Evolutionary conservation across 2,797 vertebrate species (phyloP), one percentile per base, ranked within the genome.

Genomic region (Tympanoctomys barrerae): DNA sequence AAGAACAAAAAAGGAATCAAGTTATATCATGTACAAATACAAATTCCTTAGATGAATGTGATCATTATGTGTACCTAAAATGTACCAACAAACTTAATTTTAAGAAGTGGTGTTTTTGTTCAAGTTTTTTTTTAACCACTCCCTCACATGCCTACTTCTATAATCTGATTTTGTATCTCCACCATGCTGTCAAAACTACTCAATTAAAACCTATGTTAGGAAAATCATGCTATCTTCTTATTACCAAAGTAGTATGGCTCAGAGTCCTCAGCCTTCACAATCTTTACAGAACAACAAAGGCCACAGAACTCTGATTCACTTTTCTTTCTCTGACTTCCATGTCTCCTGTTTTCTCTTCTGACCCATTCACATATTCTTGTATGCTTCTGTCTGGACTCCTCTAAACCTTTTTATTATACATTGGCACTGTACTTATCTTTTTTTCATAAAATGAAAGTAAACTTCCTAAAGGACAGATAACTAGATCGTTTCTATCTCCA

Each of bases 351-450:
- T 59, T 80, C 61, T 39, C 49, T 90, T 24, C 49, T 79, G 59
- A 94, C 31, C 31, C 80, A 49, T 79, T 89, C 87, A 85, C 52
- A 54, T 70, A 78, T 71, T 87, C 22, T 28, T 84, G 7, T 71
- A 24, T 93, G 10, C 33, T 26, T 92, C 62, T 87, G 28, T 57
- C 36, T 88, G 24, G 39, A 24, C 5, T 88, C 64, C 54, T 95
- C 28, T 85, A 81, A 87, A 80, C 26, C 54, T 92, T 96, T 66
- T 83, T 85, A n/a, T 82, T 75, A 66, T 59, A 88, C 92, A 46
- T 78, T 3, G 70, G 42, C 24, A 46, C 7, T 82, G 19, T 78
- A 79, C n/a, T 87, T 87, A 39, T 59, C 36, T 73, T 22, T 77
- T 66, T 95, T 86, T 54, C 61, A 77, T 88, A 90, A 62, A 57